phyloP scores from a whole-genome alignment of 2,797 vertebrate species.

The Enteromius paludinosus region DNA sequence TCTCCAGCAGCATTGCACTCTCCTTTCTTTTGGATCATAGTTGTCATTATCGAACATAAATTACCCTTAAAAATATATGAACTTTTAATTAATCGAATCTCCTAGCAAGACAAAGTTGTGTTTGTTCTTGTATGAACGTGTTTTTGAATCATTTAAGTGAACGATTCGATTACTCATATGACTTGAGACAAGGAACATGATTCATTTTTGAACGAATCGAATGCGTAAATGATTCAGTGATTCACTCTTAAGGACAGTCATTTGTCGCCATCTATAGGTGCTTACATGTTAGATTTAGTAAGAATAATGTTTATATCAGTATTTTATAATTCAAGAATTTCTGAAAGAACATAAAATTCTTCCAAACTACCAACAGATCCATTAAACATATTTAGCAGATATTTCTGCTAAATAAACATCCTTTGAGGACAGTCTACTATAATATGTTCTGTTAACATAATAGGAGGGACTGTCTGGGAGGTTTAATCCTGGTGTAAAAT shows the following conservation, averaged over 20 bases:
- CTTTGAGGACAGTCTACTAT: conserved; percentile 15
- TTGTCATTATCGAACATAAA: neutral
- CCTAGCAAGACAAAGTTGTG: neutral
- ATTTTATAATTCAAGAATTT: neutral
- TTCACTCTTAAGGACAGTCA: neutral
- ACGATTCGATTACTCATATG: neutral
- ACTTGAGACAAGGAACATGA: neutral
- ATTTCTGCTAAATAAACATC: conserved; percentile 37
- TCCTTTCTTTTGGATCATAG: neutral
- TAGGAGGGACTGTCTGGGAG: neutral
- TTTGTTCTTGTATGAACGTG: neutral
- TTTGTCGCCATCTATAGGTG: neutral
- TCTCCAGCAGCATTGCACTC: neutral
- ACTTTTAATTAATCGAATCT: neutral
- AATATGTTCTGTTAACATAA: conserved; percentile 10
- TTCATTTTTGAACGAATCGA: neutral
- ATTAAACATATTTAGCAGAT: conserved; percentile 43
- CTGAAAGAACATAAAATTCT: neutral
- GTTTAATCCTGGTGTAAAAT: neutral
- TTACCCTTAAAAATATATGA: neutral
- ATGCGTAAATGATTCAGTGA: neutral
- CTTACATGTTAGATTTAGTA: neutral
- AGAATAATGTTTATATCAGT: neutral
- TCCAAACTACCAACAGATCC: neutral
- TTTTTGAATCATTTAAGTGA: neutral